phyloP scores from a whole-genome alignment of 2,113 vertebrate genomes.

The Eretmochelys imbricata region DNA sequence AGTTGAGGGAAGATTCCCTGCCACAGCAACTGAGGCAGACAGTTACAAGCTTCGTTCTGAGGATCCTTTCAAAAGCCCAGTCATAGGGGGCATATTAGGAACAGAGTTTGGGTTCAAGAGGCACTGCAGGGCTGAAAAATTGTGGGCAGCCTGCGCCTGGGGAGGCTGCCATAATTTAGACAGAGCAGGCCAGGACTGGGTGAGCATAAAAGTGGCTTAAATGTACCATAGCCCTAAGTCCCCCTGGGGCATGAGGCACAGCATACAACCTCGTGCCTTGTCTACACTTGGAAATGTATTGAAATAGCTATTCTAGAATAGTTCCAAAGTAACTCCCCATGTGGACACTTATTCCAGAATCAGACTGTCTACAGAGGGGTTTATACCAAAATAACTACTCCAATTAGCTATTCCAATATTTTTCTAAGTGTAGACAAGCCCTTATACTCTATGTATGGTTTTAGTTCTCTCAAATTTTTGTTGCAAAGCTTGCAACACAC shows the following conservation, averaged over 20 bases:
- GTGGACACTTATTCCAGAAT: no score
- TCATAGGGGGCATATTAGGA: no score
- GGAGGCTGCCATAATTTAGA: neutral
- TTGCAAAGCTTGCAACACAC: neutral
- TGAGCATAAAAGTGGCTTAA: neutral
- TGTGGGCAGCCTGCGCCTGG: neutral
- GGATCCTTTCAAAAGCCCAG: no score
- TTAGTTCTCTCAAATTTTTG: neutral
- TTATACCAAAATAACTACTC: neutral
- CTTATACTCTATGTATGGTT: no score
- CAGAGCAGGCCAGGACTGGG: no score
- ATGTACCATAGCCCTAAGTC: neutral
- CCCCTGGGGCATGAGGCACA: neutral
- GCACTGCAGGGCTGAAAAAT: no score
- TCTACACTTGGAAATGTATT: neutral
- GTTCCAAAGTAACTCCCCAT: neutral
- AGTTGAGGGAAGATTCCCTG: no score
- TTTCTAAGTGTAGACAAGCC: no score
- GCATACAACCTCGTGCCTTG: neutral
- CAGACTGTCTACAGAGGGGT: neutral
- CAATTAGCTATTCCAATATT: neutral
- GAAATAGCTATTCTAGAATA: neutral
- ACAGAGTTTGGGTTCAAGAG: no score
- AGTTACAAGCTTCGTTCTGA: no score
- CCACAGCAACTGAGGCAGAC: no score